These are phyloP conservation scores for Drosophila ohnishii DNA, from an alignment of 1,140 invertebrate genomes.

Conservation along the genomic window DNA sequence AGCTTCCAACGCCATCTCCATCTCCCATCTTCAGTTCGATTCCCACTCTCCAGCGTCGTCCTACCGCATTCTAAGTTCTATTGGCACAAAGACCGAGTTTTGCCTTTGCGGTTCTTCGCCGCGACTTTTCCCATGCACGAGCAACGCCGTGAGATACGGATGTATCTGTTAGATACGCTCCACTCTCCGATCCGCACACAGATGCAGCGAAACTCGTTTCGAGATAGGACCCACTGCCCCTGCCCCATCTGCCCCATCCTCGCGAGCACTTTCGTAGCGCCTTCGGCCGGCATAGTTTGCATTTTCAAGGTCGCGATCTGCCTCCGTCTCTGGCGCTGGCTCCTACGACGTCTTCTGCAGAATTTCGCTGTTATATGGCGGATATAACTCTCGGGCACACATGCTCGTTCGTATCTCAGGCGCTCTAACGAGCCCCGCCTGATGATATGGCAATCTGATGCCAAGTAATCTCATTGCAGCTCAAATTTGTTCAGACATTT, in stretches of 20 bases:
- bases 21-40: not conserved
- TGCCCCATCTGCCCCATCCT: not conserved
- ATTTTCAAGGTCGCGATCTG: slow-evolving; percentile 67
- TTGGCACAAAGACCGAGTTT: slow-evolving; percentile 80
- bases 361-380: slow-evolving; percentile 48
- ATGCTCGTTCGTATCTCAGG: slow-evolving; percentile 51
- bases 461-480: slow-evolving; percentile 74
- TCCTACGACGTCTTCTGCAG: slow-evolving; percentile 55
- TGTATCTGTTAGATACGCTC: slow-evolving; percentile 69
- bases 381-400: slow-evolving; percentile 10
- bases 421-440: slow-evolving; percentile 54
- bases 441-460: slow-evolving; percentile 65
- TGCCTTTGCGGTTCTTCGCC: slow-evolving; percentile 51
- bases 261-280: slow-evolving; percentile 52
- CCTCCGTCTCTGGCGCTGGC: slow-evolving; percentile 6
- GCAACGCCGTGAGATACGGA: slow-evolving; percentile 26
- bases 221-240: slow-evolving; percentile 53
- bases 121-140: slow-evolving; percentile 47
- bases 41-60: slow-evolving; percentile 32
- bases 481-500: slow-evolving; percentile 59
- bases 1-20: not conserved
- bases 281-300: slow-evolving; percentile 70
- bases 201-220: slow-evolving; percentile 69
- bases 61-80: slow-evolving; percentile 80
- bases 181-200: slow-evolving; percentile 30